Percentiles rank a stretch among this genome's conserved stretches.
Conservation (phyloP, 2,797 vertebrate species). For the Phrynocephalus vlangalii region DNA sequence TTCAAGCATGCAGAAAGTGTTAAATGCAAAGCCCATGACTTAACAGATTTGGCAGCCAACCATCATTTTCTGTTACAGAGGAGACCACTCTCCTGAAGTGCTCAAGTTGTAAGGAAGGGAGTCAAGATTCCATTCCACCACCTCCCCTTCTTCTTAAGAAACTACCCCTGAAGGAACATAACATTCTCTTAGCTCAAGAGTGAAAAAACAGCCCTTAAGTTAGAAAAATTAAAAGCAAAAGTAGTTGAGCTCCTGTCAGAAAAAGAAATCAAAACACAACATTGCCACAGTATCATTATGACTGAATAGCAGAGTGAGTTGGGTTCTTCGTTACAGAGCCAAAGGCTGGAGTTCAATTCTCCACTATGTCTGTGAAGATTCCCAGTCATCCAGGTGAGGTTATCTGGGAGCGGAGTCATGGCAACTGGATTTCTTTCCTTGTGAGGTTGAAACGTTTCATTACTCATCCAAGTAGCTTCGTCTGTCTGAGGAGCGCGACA, state of each 20-base stretch:
- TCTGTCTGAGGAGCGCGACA: no score
- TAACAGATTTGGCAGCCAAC: constrained; percentile 19
- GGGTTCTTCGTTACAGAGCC: no score
- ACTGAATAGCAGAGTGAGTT: no score
- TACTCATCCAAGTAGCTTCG: no score
- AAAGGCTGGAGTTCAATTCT: no score
- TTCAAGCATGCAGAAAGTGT: constrained; percentile 9
- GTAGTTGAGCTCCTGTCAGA: background rate
- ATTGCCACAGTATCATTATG: background rate
- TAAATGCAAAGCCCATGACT: background rate
- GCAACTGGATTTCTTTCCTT: no score
- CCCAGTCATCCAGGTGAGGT: no score
- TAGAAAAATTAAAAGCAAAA: background rate
- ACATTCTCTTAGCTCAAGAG: background rate
- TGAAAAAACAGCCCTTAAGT: background rate
- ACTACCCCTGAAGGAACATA: background rate
- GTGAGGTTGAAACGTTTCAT: no score
- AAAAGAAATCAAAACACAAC: background rate
- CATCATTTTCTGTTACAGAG: constrained; percentile 23
- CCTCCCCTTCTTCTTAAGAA: background rate
- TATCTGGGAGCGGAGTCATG: no score
- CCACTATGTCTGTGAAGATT: no score
- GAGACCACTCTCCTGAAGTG: background rate
- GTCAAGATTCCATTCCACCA: background rate
- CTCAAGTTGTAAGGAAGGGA: constrained; percentile 6